These are phyloP conservation scores for Myripristis murdjan DNA, from an alignment of 2,797 vertebrate species.

Conservation along the genomic window DNA sequence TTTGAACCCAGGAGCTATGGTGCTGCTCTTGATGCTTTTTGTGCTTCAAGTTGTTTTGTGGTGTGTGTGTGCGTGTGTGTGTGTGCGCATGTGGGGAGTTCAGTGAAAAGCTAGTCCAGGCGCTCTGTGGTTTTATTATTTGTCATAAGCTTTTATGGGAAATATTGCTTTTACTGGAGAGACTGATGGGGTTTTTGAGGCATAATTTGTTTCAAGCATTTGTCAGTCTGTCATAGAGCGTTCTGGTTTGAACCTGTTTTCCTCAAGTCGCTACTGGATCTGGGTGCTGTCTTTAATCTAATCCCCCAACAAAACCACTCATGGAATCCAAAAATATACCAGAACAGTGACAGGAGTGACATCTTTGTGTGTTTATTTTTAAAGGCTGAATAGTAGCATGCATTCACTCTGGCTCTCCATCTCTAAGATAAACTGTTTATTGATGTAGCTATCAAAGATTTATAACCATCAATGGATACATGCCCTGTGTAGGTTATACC, in stretches of 20 bases:
- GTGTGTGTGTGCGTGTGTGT: background rate
- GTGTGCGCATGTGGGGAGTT: background rate
- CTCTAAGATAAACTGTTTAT: conserved; percentile 40
- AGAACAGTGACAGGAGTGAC: conserved; percentile 26
- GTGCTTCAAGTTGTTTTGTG: background rate
- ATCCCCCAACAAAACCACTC: conserved; percentile 58
- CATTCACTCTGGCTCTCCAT: conserved; percentile 31
- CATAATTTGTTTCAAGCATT: conserved; percentile 39
- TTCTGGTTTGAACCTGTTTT: conserved; percentile 35
- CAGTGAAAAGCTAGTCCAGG: conserved; percentile 24
- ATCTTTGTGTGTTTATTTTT: conserved; percentile 58
- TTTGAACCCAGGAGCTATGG: conserved; percentile 4
- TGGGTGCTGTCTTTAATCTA: conserved; percentile 50
- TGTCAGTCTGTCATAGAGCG: conserved; percentile 33
- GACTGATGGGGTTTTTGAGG: conserved; percentile 44
- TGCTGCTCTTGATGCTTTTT: conserved; percentile 5
- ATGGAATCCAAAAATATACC: conserved; percentile 65
- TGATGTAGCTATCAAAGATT: conserved; percentile 64
- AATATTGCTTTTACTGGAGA: conserved; percentile 42
- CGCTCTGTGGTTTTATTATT: conserved; percentile 51
- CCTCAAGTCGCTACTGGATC: conserved; percentile 7
- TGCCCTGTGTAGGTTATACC: conserved; percentile 9
- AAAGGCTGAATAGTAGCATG: conserved; percentile 37
- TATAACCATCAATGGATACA: conserved; percentile 35
- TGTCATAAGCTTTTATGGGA: conserved; percentile 44